These are phyloP conservation scores for Cygnus buccinator DNA, from an alignment of 2,113 vertebrate species.

Conservation along the genomic window DNA sequence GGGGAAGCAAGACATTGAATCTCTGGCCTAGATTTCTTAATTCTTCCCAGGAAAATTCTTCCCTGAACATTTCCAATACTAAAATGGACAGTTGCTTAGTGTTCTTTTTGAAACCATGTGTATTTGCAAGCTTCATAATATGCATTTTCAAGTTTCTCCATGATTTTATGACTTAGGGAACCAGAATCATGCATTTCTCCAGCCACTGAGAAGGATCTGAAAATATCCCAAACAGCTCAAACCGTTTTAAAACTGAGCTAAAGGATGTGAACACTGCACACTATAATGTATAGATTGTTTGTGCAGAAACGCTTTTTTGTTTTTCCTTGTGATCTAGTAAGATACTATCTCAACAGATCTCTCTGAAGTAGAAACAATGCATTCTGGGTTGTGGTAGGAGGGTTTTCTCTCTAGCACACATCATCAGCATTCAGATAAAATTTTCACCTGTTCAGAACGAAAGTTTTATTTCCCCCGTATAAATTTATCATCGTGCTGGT, in stretches of 20 bases:
- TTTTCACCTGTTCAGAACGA: slow-evolving; percentile 39
- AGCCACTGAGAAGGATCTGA: background rate
- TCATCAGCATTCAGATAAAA: slow-evolving; percentile 40
- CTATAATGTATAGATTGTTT: accelerated
- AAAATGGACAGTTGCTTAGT: background rate
- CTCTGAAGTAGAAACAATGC: background rate
- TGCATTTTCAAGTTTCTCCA: background rate
- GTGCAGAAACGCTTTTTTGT: background rate
- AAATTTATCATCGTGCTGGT: background rate
- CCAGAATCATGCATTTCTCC: background rate
- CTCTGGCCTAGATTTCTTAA: background rate
- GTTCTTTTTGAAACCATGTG: background rate
- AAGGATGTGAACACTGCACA: background rate
- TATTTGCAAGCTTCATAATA: background rate
- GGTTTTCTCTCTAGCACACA: slow-evolving; percentile 14
- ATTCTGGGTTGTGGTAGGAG: background rate
- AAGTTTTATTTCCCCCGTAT: slow-evolving; percentile 21
- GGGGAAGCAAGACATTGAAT: background rate
- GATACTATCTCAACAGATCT: background rate
- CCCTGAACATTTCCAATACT: background rate
- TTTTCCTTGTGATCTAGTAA: background rate
- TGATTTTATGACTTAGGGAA: background rate
- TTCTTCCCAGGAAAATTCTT: background rate
- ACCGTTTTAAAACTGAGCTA: background rate
- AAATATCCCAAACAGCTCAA: background rate